Evolutionary conservation across 2,888 invertebrate species (phyloP), one percentile per base, ranked within the genome.

Genomic region (Platycnemis pennipes): DNA sequence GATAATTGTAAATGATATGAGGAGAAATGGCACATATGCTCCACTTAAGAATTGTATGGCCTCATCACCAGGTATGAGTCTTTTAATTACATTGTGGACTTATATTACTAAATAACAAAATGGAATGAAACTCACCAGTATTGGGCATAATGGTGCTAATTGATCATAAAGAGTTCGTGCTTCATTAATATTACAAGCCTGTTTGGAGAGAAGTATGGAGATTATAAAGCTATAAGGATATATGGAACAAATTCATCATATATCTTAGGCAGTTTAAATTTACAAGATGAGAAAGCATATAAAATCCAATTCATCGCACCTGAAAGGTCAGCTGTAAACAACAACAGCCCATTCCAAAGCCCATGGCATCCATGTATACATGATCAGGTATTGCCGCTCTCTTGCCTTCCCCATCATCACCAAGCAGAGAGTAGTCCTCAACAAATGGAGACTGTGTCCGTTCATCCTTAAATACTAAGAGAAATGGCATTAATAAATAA

Each of bases 341-440:
- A 96, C 99, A 99, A 96, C 99, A 99, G 53, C 99, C 99, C 99
- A 99, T 99, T 94, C 99, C 99, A 96, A 99, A 99, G 45, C 99
- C 99, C 99, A 99, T 99, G 0, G 99, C 99, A 96, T 99, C 99
- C 98, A 99, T 98, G 96, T 99, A 99, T 95, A 99, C 98, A 96
- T 99, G 99, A 97, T 99, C 98, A 0, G 98, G 98, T 95, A 98
- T 97, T 0, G 98, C 98, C 0, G 98, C 98, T 22, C 95, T 96
- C 94, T 97, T 97, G 94, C 98, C 97, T 95, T 97, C 97, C 13
- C 98, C 98, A 95, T 98, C 98, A 96, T 98, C 98, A 0, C 97
- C 97, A n/a, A 97, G 96, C 42, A 95, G 95, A 13, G 96, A 95
- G 37, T 97, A 96, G 95, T 97, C 97, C 96, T 98, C 98, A 95